Conservation (phyloP, 1,140 invertebrate genomes). For the Drosophila repletoides region DNA sequence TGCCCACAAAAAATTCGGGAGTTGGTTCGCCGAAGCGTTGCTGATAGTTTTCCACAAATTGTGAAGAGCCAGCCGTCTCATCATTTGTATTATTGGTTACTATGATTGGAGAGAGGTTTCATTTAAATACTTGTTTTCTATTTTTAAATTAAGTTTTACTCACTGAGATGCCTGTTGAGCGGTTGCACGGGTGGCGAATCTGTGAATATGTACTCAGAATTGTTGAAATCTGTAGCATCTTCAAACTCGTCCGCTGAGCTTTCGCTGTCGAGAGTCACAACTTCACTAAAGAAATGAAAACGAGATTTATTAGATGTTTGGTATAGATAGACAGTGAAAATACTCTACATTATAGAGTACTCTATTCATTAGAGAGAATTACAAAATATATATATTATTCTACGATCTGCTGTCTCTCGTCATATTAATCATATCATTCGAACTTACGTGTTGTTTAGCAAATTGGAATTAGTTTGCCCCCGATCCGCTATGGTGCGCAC, state of each 20-base stretch:
- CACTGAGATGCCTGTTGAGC: constrained; percentile 90
- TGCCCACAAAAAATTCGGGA: constrained; percentile 95
- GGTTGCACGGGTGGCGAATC: constrained; percentile 89
- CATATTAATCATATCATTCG: not conserved
- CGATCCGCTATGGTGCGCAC: constrained; percentile 54
- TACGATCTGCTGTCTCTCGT: not conserved
- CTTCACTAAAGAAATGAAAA: constrained; percentile 37
- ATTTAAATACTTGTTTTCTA: not conserved
- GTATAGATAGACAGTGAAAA: no score
- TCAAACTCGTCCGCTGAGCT: constrained; percentile 93
- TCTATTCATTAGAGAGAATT: no score
- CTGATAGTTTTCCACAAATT: constrained; percentile 93
- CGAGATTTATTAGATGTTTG: no score
- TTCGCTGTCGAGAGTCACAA: constrained; percentile 84
- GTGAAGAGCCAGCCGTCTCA: constrained; percentile 92
- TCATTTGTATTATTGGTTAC: constrained; percentile 94
- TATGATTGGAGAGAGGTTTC: constrained; percentile 82
- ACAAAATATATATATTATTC: constrained; percentile 2
- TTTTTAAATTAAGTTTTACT: constrained; percentile 82
- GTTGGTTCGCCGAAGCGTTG: constrained; percentile 91
- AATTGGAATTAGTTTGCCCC: constrained; percentile 45
- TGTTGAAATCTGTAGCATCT: constrained; percentile 90
- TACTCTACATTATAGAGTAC: no score
- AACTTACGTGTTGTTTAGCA: constrained; percentile 46
- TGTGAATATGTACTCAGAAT: constrained; percentile 93